These are phyloP conservation scores for Perognathus longimembris DNA, from an alignment of 2,113 vertebrate genomes.

Conservation along the genomic window DNA sequence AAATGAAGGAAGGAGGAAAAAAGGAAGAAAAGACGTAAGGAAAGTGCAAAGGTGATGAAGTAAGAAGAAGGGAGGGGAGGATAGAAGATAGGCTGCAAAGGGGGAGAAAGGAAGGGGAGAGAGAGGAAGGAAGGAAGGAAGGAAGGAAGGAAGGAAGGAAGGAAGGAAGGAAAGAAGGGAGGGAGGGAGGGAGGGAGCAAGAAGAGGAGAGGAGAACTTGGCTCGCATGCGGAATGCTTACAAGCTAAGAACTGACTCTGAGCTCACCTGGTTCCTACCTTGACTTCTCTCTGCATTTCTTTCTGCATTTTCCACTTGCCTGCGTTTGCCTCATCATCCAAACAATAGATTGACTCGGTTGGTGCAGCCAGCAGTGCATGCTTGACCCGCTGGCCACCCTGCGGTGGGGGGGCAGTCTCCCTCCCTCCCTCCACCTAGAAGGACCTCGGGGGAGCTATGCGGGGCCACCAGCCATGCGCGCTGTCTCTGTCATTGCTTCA, in stretches of 20 bases:
- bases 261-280: too few relatives aligned
- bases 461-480: accelerated
- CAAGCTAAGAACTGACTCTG: accelerated
- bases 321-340: too few relatives aligned
- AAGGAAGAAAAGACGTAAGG: too few relatives aligned
- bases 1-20: accelerated
- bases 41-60: too few relatives aligned
- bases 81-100: too few relatives aligned
- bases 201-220: too few relatives aligned
- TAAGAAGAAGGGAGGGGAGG: accelerated
- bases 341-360: background rate
- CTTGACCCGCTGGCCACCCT: accelerated
- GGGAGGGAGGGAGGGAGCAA: too few relatives aligned
- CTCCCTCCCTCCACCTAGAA: accelerated
- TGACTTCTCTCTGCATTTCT: too few relatives aligned
- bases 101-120: accelerated
- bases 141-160: too few relatives aligned
- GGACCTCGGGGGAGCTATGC: accelerated
- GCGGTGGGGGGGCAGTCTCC: background rate
- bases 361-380: accelerated
- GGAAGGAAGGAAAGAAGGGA: too few relatives aligned
- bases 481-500: background rate
- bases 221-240: too few relatives aligned
- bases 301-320: accelerated
- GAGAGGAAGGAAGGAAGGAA: too few relatives aligned